phyloP scores from a whole-genome alignment of 2,113 vertebrate species.

The Xyrauchen texanus region DNA sequence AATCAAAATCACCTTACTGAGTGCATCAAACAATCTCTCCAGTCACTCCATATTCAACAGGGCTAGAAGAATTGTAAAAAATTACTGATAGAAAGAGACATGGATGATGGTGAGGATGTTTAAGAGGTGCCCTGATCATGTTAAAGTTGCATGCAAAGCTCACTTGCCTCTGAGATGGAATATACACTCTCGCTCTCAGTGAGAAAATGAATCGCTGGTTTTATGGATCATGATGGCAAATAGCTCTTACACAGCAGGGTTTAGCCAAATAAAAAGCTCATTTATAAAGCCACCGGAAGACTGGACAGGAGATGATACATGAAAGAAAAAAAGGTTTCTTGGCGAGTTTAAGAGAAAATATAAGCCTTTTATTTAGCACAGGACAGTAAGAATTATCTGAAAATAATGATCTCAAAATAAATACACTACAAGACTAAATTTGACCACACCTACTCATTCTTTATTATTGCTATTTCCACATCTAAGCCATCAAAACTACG shows the following conservation, averaged over 20 bases:
- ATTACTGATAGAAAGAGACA: background rate
- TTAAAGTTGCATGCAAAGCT: background rate
- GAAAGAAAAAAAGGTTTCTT: too few species aligned
- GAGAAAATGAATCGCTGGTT: slow-evolving; percentile 7
- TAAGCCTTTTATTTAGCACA: background rate
- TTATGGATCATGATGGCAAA: background rate
- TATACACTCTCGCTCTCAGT: background rate
- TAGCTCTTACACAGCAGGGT: background rate
- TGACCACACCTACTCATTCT: too few species aligned
- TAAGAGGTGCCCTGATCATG: background rate
- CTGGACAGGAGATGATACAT: slow-evolving; percentile 12
- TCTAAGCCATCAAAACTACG: too few species aligned
- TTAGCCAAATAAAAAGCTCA: background rate
- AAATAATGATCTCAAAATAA: too few species aligned
- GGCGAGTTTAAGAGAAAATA: background rate
- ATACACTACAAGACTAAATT: too few species aligned
- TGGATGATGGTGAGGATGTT: too few species aligned
- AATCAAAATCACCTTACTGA: too few species aligned
- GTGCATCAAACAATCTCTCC: slow-evolving; percentile 22
- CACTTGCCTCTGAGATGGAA: background rate
- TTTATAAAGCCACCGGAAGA: background rate
- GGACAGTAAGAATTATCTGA: too few species aligned
- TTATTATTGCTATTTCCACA: too few species aligned
- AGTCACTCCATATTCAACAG: too few species aligned
- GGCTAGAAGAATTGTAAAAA: too few species aligned